Evolutionary conservation across 2,113 vertebrate genomes (phyloP).

Genomic region (Aplodontia rufa): DNA sequence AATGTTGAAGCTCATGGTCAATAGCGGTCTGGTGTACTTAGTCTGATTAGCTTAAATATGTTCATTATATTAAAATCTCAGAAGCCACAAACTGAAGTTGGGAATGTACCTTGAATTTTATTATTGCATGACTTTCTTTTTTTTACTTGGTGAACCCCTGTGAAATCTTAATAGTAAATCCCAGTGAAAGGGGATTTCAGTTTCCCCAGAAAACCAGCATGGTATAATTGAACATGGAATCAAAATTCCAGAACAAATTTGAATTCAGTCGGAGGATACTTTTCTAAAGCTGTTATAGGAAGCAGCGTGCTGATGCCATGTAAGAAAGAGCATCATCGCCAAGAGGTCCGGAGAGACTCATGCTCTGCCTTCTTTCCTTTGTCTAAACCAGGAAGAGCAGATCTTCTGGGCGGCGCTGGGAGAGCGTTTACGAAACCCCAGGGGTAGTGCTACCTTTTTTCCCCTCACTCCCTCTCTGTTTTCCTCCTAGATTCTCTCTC

Average conservation of each 20-base stretch:
- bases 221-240: not conserved
- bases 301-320: not conserved
- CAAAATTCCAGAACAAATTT: conserved; percentile 5
- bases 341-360: not conserved
- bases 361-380: not conserved
- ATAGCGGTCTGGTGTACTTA: not conserved
- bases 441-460: not conserved
- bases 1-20: not conserved
- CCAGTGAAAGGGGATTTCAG: not conserved
- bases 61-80: not conserved
- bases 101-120: not conserved
- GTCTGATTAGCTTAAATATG: not conserved
- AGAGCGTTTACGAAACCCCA: not conserved
- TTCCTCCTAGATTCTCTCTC: not conserved
- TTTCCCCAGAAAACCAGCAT: not conserved
- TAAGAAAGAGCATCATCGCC: not conserved
- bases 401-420: not conserved
- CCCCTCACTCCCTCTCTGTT: not conserved
- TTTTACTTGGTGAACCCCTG: not conserved
- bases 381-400: not conserved
- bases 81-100: not conserved
- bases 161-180: not conserved
- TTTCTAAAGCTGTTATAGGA: not conserved
- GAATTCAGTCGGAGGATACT: not conserved
- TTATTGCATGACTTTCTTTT: not conserved